Base-by-base conservation (phyloP, 2,888 invertebrate species). In the Scaptodrosophila latifasciaeformis region DNA sequence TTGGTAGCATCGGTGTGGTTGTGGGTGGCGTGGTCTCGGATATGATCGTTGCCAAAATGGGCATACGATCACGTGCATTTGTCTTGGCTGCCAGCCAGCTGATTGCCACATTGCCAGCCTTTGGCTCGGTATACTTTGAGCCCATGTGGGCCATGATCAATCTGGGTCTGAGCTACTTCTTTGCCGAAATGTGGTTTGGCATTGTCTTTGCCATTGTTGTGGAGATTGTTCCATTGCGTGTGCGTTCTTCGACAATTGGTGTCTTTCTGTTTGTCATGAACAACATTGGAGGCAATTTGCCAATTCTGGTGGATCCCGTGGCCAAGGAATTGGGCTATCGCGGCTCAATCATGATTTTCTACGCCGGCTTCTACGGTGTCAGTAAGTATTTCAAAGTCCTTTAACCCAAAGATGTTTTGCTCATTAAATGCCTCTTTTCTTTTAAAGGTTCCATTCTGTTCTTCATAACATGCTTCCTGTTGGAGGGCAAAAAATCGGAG, bases 131-230 rank as follows among this genome's bases (percentile, higher is more conserved):
- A 2, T 91, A 92, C 72, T 93, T 93, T 80, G 91, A 90, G 7
- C 96, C 96, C 0, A 88, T 93, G 1, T 92, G 94, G 90, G 95
- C 95, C 2, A 94, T 96, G 92, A 91, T 95, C 63, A 94, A 94
- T 0, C 89, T 96, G 1, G 94, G 94, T n/a, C 88, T 94, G 57
- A 95, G 95, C 1, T 96, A 95, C 83, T 93, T 96, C 87, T 95
- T 95, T 75, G 95, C 96, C 75, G 96, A 96, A 87, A 96, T 95
- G 95, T 96, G 96, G 96, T 96, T 96, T 86, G 96, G 96, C 44
- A 95, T 96, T 62, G 91, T 96, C 2, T 96, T 96, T 85, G 95
- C 96, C 2, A 93, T 96, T 80, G 89, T 96, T 2, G 95, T 96
- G 1, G 96, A 96, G 87, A 93, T 96, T 60, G 95, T 96, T 1